A percentile compares a stretch with the other conserved stretches of the same genome.
Conservation (phyloP, 1,140 invertebrate species). For the Drosophila pectinifera region DNA sequence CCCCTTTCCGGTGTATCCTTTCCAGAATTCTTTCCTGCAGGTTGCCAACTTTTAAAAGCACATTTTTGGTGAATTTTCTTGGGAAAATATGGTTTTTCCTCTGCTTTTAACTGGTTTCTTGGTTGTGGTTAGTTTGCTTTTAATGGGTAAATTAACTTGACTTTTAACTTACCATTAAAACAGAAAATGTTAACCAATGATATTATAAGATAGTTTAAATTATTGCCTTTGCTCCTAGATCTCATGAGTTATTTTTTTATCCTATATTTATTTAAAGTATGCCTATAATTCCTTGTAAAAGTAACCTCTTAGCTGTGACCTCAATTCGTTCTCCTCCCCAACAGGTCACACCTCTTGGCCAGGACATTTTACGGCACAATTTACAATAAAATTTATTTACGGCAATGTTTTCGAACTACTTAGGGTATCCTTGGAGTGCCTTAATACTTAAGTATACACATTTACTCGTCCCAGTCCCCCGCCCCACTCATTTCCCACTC, state of each 20-base stretch:
- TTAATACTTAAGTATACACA: slow-evolving; percentile 14
- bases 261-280: background rate
- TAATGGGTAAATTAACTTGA: slow-evolving; percentile 40
- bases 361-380: slow-evolving; percentile 59
- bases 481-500: slow-evolving; percentile 26
- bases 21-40: slow-evolving; percentile 16
- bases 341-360: slow-evolving; percentile 53
- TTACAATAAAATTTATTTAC: slow-evolving; percentile 82
- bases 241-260: too few species aligned
- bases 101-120: background rate
- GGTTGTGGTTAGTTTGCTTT: slow-evolving; percentile 48
- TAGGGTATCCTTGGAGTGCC: slow-evolving; percentile 58
- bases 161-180: background rate
- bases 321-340: slow-evolving; percentile 5
- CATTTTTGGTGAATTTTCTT: slow-evolving; percentile 44
- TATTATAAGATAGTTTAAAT: background rate
- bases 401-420: slow-evolving; percentile 76
- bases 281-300: background rate
- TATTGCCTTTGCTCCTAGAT: too few species aligned
- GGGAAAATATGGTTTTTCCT: slow-evolving; percentile 2
- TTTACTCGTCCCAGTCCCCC: background rate
- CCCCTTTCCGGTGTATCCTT: slow-evolving; percentile 8
- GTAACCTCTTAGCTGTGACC: slow-evolving; percentile 46
- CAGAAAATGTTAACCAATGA: background rate
- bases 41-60: slow-evolving; percentile 58